Evolutionary conservation across 2,113 vertebrate species (phyloP).

Genomic region (Ochotona princeps): DNA sequence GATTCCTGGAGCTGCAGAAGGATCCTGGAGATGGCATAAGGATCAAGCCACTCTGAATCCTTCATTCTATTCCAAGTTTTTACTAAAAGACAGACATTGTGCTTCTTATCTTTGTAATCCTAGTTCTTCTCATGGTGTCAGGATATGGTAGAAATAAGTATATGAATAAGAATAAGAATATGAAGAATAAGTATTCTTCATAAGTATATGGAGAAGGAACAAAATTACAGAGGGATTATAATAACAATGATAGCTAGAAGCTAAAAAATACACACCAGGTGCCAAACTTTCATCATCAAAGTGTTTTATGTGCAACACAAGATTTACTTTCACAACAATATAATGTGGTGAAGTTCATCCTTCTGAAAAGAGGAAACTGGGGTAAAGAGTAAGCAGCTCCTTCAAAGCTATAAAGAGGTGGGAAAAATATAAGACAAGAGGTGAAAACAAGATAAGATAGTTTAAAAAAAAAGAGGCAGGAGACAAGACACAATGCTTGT

Average conservation of each 20-base stretch:
- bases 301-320: background rate
- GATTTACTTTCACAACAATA: background rate
- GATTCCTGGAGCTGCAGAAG: background rate
- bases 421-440: background rate
- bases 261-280: background rate
- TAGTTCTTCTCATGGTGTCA: background rate
- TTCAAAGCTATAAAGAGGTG: background rate
- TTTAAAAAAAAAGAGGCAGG: background rate
- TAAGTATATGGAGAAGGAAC: background rate
- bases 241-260: background rate
- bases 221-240: background rate
- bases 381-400: background rate
- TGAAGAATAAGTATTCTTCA: background rate
- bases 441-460: background rate
- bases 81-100: background rate
- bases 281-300: background rate
- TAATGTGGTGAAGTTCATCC: background rate
- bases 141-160: background rate
- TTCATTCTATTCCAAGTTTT: background rate
- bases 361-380: constrained; percentile 11
- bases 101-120: background rate
- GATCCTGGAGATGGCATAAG: background rate
- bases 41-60: background rate
- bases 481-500: background rate
- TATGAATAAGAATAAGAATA: too few species aligned